These are phyloP conservation scores for Nomada flava DNA, from an alignment of 2,888 invertebrate species.

Conservation along the genomic window DNA sequence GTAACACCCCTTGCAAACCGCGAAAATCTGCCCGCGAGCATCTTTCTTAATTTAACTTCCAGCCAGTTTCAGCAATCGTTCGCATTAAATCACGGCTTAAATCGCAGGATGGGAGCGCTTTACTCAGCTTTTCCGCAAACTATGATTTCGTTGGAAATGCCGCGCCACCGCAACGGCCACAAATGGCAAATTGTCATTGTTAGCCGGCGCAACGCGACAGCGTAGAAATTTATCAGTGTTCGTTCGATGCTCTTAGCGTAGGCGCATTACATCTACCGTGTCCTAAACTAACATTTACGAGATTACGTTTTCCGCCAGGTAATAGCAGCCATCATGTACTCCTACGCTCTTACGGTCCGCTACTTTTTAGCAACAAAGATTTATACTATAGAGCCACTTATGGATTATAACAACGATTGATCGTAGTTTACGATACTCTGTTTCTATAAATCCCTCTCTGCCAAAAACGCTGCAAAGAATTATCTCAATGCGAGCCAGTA, in stretches of 20 bases:
- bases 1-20: constrained; percentile 65
- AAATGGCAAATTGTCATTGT: constrained; percentile 23
- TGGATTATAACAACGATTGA: too few species aligned
- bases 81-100: not conserved
- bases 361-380: not conserved
- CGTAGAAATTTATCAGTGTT: constrained; percentile 14
- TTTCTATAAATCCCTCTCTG: too few species aligned
- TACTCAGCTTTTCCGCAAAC: too few species aligned
- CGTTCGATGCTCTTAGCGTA: not conserved
- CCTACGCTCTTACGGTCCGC: not conserved
- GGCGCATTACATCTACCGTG: not conserved
- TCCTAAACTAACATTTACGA: constrained; percentile 1
- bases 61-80: not conserved
- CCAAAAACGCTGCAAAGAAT: too few species aligned
- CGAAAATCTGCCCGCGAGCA: not conserved
- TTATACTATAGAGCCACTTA: not conserved
- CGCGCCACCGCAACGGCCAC: too few species aligned
- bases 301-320: not conserved
- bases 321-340: not conserved
- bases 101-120: not conserved
- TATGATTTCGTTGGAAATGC: not conserved
- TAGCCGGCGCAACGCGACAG: not conserved
- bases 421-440: too few species aligned
- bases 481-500: too few species aligned
- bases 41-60: constrained; percentile 13